These are phyloP conservation scores for Euplagia quadripunctaria DNA, from an alignment of 2,888 invertebrate genomes.

Conservation along the genomic window DNA sequence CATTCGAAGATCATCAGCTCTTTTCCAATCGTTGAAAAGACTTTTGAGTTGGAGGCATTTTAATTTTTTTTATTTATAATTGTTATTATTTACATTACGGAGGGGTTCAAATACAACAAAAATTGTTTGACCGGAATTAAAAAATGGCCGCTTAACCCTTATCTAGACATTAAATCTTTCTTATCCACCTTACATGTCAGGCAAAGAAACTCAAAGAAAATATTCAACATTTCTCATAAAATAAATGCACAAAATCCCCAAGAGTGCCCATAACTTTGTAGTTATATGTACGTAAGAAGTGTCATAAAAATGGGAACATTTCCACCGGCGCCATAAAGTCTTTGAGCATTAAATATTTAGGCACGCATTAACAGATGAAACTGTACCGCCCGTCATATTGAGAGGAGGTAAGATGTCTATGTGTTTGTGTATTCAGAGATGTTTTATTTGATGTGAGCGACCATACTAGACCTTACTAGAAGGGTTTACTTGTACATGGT, in stretches of 20 bases:
- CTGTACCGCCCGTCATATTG: background rate
- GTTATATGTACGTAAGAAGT: background rate
- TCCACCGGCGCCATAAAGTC: background rate
- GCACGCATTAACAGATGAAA: conserved; percentile 12
- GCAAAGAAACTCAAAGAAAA: background rate
- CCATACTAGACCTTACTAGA: too few species aligned
- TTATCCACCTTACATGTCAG: background rate
- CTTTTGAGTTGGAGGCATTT: too few species aligned
- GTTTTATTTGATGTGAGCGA: background rate
- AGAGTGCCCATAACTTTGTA: background rate
- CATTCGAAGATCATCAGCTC: too few species aligned
- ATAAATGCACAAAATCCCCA: background rate
- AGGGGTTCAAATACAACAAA: too few species aligned
- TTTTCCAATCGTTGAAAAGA: too few species aligned
- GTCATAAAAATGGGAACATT: background rate
- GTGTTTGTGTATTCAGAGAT: background rate
- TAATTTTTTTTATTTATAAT: too few species aligned
- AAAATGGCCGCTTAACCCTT: too few species aligned
- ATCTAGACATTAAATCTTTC: too few species aligned
- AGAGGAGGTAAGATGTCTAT: background rate
- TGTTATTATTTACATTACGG: too few species aligned
- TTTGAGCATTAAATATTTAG: conserved; percentile 6
- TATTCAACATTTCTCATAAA: background rate
- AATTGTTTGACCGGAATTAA: too few species aligned
- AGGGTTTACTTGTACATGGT: too few species aligned